Evolutionary conservation across 2,113 vertebrate species (phyloP).

Genomic region (Pitta sordida): DNA sequence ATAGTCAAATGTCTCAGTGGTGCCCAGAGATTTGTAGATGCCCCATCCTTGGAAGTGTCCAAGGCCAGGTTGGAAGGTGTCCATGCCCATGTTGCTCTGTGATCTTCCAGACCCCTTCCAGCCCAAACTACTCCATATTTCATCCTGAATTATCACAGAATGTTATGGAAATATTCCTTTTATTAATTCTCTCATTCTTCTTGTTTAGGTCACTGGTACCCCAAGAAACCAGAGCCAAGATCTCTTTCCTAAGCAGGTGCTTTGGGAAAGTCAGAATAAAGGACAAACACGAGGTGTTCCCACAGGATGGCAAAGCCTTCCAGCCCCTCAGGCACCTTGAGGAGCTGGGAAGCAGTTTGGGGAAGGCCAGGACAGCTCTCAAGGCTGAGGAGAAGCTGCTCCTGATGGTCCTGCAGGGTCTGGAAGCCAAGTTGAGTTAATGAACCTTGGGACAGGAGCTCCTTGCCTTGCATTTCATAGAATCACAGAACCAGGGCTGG

Average conservation of each 20-base stretch:
- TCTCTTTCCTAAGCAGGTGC: background rate
- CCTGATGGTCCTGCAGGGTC: background rate
- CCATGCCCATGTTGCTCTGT: fast-evolving
- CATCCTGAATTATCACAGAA: background rate
- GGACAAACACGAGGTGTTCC: background rate
- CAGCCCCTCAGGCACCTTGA: background rate
- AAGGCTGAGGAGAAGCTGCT: background rate
- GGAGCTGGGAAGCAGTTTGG: background rate
- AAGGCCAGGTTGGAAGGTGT: background rate
- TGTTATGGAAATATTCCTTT: background rate
- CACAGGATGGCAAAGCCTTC: fast-evolving
- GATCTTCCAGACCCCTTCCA: background rate
- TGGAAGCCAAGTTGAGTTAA: background rate
- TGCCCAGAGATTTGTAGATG: background rate
- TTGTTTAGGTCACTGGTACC: background rate
- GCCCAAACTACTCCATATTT: background rate
- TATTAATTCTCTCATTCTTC: background rate
- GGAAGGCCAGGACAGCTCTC: background rate
- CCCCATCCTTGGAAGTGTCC: background rate
- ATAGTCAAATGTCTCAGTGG: background rate
- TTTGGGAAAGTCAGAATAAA: background rate
- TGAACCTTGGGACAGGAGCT: background rate
- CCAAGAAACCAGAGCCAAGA: background rate
- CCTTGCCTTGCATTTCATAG: background rate
- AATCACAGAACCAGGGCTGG: background rate